These are phyloP conservation scores for Daubentonia madagascariensis DNA, from an alignment of 2,113 vertebrate genomes.

Conservation along the genomic window DNA sequence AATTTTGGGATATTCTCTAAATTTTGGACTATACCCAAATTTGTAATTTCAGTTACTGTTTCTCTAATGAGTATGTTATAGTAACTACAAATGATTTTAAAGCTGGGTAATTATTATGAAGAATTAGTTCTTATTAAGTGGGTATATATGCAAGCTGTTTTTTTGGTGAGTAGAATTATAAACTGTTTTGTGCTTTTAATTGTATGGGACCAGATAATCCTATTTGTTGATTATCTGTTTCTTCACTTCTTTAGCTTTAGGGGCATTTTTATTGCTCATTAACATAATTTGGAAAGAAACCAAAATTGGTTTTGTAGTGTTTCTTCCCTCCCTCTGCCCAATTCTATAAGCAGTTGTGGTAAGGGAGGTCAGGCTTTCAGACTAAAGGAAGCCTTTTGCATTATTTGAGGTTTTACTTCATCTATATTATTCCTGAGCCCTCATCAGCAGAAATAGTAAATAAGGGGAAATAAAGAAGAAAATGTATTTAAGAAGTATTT, in stretches of 20 bases:
- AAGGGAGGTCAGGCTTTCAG: neutral
- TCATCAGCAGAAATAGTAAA: neutral
- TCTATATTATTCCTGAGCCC: neutral
- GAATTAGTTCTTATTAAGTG: conserved; percentile 21
- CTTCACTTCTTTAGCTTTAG: neutral
- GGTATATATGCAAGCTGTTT: neutral
- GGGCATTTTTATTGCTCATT: neutral
- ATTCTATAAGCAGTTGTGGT: neutral
- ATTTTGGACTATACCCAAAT: neutral
- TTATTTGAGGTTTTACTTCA: neutral
- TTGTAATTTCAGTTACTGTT: neutral
- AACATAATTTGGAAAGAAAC: neutral
- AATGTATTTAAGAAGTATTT: neutral
- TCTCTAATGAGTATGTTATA: neutral
- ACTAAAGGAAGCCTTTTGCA: neutral
- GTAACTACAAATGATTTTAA: conserved; percentile 35
- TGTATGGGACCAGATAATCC: neutral
- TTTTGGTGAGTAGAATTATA: conserved; percentile 28
- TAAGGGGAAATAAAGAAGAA: neutral
- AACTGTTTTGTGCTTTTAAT: conserved; percentile 1
- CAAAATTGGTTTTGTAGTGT: neutral
- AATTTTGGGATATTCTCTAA: neutral
- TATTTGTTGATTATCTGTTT: neutral
- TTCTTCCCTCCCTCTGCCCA: neutral
- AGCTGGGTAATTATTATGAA: neutral